Conservation (phyloP, 2,888 invertebrate genomes). For the Scelioninae gen. 2 region DNA sequence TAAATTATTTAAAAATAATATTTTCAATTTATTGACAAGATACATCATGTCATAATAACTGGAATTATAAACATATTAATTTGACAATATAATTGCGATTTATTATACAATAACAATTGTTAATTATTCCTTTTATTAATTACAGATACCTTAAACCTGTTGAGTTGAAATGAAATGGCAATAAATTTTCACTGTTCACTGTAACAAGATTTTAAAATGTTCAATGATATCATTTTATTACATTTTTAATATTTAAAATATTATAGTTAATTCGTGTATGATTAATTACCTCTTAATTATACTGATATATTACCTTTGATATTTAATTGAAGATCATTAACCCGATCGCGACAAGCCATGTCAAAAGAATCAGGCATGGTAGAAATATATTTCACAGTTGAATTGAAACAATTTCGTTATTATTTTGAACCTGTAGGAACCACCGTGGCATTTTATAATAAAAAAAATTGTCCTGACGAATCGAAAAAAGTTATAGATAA, state of each 20-base stretch:
- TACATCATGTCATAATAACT: no score
- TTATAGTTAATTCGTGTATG: no score
- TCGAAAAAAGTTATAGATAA: neutral
- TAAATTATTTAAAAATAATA: no score
- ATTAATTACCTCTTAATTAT: no score
- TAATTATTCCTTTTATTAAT: neutral
- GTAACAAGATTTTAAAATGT: constrained; percentile 39
- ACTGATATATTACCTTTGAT: constrained; percentile 69
- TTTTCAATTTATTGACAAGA: no score
- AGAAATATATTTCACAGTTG: neutral
- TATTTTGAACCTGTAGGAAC: neutral
- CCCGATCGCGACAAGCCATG: constrained; percentile 68
- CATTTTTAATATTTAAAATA: neutral
- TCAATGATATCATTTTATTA: neutral
- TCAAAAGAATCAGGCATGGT: constrained; percentile 65
- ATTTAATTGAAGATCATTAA: constrained; percentile 65
- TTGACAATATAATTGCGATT: no score
- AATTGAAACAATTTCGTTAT: neutral
- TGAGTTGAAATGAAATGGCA: constrained; percentile 64
- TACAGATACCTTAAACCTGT: constrained; percentile 66
- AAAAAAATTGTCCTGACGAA: neutral
- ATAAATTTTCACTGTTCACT: constrained; percentile 69
- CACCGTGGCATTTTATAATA: no score
- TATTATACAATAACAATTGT: no score
- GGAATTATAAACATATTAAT: no score